A percentile compares a stretch with the other conserved stretches of the same genome.
These are phyloP conservation scores for Apogon talboti DNA, from an alignment of 2,797 vertebrate genomes.

Conservation along the genomic window DNA sequence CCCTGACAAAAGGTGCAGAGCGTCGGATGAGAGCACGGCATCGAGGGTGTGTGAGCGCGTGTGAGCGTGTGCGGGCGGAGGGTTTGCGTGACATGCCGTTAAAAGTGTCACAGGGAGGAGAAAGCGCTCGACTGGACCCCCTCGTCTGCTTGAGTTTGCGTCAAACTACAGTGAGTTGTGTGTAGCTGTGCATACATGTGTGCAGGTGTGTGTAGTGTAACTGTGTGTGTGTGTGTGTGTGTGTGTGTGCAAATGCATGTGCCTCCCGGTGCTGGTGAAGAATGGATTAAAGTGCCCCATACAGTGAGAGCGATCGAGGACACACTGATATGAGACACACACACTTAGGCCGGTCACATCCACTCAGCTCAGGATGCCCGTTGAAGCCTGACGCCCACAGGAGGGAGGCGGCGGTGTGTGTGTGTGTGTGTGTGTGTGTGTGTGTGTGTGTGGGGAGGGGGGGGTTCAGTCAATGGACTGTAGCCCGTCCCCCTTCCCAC, in stretches of 20 bases:
- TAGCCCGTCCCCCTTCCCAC: slow-evolving; percentile 32
- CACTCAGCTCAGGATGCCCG: slow-evolving; percentile 65
- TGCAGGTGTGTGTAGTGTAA: slow-evolving; percentile 5
- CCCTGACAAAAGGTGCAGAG: slow-evolving; percentile 68
- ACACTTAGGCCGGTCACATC: slow-evolving; percentile 78
- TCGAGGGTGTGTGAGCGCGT: slow-evolving; percentile 34
- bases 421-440: too few relatives aligned
- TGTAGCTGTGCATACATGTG: too few relatives aligned
- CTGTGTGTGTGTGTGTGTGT: slow-evolving; percentile 27
- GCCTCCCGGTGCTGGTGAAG: slow-evolving; percentile 58
- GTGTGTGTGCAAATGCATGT: slow-evolving; percentile 42
- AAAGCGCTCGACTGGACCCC: slow-evolving; percentile 58
- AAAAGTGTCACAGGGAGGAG: slow-evolving; percentile 67
- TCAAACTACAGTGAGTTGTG: slow-evolving; percentile 67
- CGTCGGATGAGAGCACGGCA: slow-evolving; percentile 68
- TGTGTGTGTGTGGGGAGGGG: too few relatives aligned
- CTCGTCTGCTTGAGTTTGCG: slow-evolving; percentile 72
- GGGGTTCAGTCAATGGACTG: slow-evolving; percentile 58
- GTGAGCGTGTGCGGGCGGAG: slow-evolving; percentile 31
- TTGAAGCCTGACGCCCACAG: slow-evolving; percentile 46
- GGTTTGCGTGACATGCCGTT: slow-evolving; percentile 75
- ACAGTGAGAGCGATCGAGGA: slow-evolving; percentile 78
- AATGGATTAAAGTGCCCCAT: slow-evolving; percentile 77
- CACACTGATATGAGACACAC: slow-evolving; percentile 82
- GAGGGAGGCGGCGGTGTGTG: slow-evolving; percentile 10